Percentiles rank a stretch among this genome's conserved stretches.
Conservation (phyloP, 1,140 invertebrate species). For the Bombus fervidus region DNA sequence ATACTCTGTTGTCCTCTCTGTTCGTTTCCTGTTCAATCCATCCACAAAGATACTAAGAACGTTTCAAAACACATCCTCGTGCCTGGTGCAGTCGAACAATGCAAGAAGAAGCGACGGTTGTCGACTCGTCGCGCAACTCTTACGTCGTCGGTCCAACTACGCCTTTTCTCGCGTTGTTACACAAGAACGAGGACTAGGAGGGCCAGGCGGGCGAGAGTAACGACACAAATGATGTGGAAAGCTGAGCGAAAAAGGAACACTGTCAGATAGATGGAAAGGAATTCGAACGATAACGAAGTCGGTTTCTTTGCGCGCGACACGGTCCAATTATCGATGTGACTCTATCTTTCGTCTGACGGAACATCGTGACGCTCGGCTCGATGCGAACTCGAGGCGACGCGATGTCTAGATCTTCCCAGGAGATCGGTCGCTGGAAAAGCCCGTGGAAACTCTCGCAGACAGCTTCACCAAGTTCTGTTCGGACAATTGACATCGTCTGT, state of each 20-base stretch:
- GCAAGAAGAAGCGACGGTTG: neutral
- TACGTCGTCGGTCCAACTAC: neutral
- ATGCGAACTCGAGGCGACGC: slow-evolving; percentile 13
- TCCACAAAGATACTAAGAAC: neutral
- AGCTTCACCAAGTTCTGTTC: slow-evolving; percentile 35
- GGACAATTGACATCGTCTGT: neutral
- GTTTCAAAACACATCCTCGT: neutral
- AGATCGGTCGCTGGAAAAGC: slow-evolving; percentile 41
- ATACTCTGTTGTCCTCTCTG: too few relatives aligned
- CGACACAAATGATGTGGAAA: slow-evolving; percentile 31
- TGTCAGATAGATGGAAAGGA: slow-evolving; percentile 42
- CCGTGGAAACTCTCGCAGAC: slow-evolving; percentile 56
- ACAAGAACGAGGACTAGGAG: neutral
- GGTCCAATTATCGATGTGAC: slow-evolving; percentile 65
- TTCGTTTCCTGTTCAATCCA: neutral
- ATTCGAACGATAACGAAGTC: slow-evolving; percentile 56
- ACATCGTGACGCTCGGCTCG: slow-evolving; percentile 22
- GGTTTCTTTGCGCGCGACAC: slow-evolving; percentile 61
- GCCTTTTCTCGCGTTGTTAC: slow-evolving; percentile 11
- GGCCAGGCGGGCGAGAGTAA: neutral
- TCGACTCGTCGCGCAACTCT: neutral
- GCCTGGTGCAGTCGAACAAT: slow-evolving; percentile 3
- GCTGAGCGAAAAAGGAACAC: slow-evolving; percentile 23
- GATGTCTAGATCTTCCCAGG: slow-evolving; percentile 52
- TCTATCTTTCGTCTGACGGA: slow-evolving; percentile 48